Evolutionary conservation across 1,140 invertebrate species (phyloP).

Genomic region (Batillaria attramentaria): DNA sequence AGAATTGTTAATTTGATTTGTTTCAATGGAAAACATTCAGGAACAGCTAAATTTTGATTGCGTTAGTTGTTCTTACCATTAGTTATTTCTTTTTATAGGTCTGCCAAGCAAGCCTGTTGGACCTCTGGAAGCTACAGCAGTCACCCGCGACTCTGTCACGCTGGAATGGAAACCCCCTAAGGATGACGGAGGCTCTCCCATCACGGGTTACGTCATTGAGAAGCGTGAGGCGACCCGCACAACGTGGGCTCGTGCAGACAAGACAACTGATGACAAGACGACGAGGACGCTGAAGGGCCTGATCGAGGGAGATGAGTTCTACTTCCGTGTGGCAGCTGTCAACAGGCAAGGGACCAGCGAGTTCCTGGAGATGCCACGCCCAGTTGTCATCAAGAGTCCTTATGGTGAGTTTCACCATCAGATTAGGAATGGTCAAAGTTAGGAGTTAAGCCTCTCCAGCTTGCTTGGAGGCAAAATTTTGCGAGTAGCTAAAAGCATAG

Average conservation of each 20-base stretch:
- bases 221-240: conserved; percentile 60
- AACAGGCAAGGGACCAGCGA: conserved; percentile 62
- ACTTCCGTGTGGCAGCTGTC: conserved; percentile 82
- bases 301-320: conserved; percentile 94
- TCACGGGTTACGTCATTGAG: conserved; percentile 69
- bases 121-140: conserved; percentile 87
- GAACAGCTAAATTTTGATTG: too few relatives aligned
- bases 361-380: conserved; percentile 61
- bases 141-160: conserved; percentile 93
- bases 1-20: too few relatives aligned
- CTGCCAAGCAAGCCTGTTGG: conserved; percentile 88
- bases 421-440: too few relatives aligned
- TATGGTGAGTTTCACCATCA: conserved; percentile 67
- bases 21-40: too few relatives aligned
- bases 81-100: conserved; percentile 74
- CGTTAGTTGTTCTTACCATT: too few relatives aligned
- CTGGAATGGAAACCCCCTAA: conserved; percentile 96
- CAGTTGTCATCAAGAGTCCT: conserved; percentile 63
- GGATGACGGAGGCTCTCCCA: conserved; percentile 81
- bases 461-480: too few relatives aligned
- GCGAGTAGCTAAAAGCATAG: too few relatives aligned
- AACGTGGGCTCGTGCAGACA: conserved; percentile 56
- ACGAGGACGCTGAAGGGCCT: conserved; percentile 89
- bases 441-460: too few relatives aligned
- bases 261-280: conserved; percentile 46